Evolutionary conservation across 2,888 invertebrate genomes (phyloP).

Genomic region (Panopea generosa): DNA sequence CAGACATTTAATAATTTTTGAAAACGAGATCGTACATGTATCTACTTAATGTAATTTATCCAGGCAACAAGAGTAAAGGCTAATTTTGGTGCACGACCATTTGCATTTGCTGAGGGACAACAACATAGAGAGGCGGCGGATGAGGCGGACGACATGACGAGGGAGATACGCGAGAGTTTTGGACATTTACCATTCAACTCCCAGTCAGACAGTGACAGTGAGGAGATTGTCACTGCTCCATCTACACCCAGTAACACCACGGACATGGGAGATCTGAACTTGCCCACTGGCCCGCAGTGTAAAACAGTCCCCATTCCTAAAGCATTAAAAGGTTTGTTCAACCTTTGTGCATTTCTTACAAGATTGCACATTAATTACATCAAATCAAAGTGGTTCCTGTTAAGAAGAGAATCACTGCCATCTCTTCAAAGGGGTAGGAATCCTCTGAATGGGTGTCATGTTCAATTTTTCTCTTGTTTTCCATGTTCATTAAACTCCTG

Average conservation of each 20-base stretch:
- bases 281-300: constrained; percentile 75
- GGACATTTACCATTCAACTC: constrained; percentile 83
- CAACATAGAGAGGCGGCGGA: constrained; percentile 83
- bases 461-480: too few species aligned
- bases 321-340: constrained; percentile 80
- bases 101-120: constrained; percentile 83
- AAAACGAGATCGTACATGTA: too few species aligned
- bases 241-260: constrained; percentile 63
- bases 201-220: constrained; percentile 83
- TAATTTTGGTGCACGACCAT: constrained; percentile 84
- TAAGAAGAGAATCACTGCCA: too few species aligned
- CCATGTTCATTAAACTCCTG: not conserved
- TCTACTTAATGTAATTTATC: too few species aligned
- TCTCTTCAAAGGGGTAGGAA: too few species aligned
- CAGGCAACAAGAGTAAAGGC: constrained; percentile 83
- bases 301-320: constrained; percentile 76
- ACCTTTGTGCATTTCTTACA: not conserved
- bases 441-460: too few species aligned
- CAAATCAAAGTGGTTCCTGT: not conserved
- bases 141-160: constrained; percentile 81
- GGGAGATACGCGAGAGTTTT: constrained; percentile 83
- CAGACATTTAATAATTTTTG: too few species aligned
- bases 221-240: constrained; percentile 72
- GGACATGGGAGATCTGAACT: constrained; percentile 55
- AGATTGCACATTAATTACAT: not conserved